Evolutionary conservation across 2,888 invertebrate species (phyloP), one percentile per base, ranked within the genome.

Genomic region (Coenonympha glycerion): DNA sequence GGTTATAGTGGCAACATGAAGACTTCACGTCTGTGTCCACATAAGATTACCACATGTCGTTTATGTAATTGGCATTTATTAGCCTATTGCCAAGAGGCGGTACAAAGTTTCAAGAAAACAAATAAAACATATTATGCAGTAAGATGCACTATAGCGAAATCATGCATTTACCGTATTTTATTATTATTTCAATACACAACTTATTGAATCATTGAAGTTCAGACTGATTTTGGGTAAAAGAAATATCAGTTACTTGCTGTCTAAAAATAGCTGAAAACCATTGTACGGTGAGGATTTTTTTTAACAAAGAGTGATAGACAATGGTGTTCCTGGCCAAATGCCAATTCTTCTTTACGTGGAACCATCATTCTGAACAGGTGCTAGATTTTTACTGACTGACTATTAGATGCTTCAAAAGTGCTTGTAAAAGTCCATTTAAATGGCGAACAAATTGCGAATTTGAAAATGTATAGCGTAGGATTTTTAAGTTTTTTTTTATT

Each of bases 271-370:
- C n/a, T n/a, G n/a, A n/a, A n/a, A n/a, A n/a, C n/a, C n/a, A n/a
- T n/a, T n/a, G n/a, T n/a, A n/a, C n/a, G n/a, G n/a, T n/a, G n/a
- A n/a, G n/a, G n/a, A n/a, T n/a, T n/a, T n/a, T n/a, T n/a, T n/a
- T n/a, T n/a, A n/a, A n/a, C n/a, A n/a, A n/a, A n/a, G n/a, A n/a
- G n/a, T n/a, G n/a, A n/a, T n/a, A n/a, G n/a, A 3, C n/a, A 9
- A 26, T 36, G 6, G 13, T 22, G 6, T 13, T 37, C 6, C 11
- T 6, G 36, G 13, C 21, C 13, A 6, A 4, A 6, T 33, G 37
- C 37, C 37, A 37, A 37, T 21, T 37, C 37, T 37, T 37, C 37
- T 22, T 19, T 37, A 6, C 37, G 11, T 13, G 22, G 22, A 37
- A 37, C 8, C 6, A 8, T 13, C 28, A 28, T 19, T n/a, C 11